A percentile compares a stretch with the other conserved stretches of the same genome.
Evolutionary conservation across 1,140 invertebrate species (phyloP).

Genomic region (Cardiocondyla obscurior): DNA sequence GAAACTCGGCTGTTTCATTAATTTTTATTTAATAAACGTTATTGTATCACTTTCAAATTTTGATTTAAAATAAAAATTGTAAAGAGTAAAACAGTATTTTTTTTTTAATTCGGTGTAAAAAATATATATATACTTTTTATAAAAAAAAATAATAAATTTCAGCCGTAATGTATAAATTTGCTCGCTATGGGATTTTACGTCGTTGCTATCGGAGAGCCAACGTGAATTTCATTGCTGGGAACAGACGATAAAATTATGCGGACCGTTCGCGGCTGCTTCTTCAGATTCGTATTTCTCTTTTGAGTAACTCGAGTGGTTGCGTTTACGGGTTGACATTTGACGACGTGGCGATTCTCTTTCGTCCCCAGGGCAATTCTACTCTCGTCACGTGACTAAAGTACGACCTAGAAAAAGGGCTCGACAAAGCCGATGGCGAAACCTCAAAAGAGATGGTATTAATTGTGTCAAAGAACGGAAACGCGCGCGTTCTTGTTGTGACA

Average conservation of each 20-base stretch:
- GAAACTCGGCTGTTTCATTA: background rate
- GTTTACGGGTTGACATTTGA: conserved; percentile 66
- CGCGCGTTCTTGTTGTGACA: conserved; percentile 61
- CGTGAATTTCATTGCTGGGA: conserved; percentile 21
- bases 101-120: too few species aligned
- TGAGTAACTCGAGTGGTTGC: conserved; percentile 66
- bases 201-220: background rate
- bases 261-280: background rate
- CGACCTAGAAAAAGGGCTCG: conserved; percentile 39
- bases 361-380: conserved; percentile 53
- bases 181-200: background rate
- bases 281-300: conserved; percentile 63
- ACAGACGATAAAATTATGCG: conserved; percentile 26
- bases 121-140: too few species aligned
- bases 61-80: background rate
- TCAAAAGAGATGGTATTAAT: conserved; percentile 69
- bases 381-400: conserved; percentile 53
- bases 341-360: conserved; percentile 63
- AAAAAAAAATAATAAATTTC: background rate
- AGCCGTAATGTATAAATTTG: background rate
- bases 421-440: conserved; percentile 60
- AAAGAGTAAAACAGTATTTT: background rate
- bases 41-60: background rate
- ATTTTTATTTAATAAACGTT: background rate
- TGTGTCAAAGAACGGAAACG: conserved; percentile 62